Conservation (phyloP, 2,888 invertebrate genomes). For the Drosophila helvetica region DNA sequence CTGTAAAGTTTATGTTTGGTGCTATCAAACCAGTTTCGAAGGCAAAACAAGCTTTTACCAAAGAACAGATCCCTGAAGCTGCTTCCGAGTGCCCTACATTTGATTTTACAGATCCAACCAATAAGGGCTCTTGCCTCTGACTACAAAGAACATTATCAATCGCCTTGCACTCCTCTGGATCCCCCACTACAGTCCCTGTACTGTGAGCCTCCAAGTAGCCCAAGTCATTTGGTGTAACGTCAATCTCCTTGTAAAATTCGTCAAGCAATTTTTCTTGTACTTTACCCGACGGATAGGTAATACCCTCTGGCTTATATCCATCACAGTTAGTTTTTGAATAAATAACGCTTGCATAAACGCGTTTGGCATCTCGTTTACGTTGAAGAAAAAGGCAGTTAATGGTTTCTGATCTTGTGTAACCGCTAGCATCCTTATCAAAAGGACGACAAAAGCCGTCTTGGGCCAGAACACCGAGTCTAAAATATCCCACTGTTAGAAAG, state of each 20-base stretch:
- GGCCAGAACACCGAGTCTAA: constrained; percentile 90
- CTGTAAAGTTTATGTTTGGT: constrained; percentile 92
- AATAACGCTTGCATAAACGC: constrained; percentile 88
- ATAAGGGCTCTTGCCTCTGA: constrained; percentile 89
- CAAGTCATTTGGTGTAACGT: constrained; percentile 88
- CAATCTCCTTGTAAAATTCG: constrained; percentile 89
- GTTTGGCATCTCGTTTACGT: constrained; percentile 87
- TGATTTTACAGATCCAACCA: constrained; percentile 96
- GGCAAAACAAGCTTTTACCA: constrained; percentile 92
- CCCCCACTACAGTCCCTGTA: constrained; percentile 92
- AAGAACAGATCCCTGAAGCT: constrained; percentile 91
- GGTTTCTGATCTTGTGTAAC: constrained; percentile 93
- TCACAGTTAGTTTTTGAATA: constrained; percentile 93
- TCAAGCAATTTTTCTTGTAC: constrained; percentile 87
- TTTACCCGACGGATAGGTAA: constrained; percentile 88
- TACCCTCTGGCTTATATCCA: constrained; percentile 89
- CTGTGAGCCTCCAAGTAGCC: constrained; percentile 94
- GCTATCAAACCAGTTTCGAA: constrained; percentile 92
- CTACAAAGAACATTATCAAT: constrained; percentile 92
- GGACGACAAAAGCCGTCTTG: constrained; percentile 94
- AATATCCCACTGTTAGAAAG: not conserved
- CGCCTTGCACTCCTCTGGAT: constrained; percentile 95
- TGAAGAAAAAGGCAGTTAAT: constrained; percentile 89
- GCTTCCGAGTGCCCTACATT: constrained; percentile 97
- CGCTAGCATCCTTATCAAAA: constrained; percentile 93